phyloP scores from a whole-genome alignment of 2,888 invertebrate species.

The Nemotelus nigrinus region DNA sequence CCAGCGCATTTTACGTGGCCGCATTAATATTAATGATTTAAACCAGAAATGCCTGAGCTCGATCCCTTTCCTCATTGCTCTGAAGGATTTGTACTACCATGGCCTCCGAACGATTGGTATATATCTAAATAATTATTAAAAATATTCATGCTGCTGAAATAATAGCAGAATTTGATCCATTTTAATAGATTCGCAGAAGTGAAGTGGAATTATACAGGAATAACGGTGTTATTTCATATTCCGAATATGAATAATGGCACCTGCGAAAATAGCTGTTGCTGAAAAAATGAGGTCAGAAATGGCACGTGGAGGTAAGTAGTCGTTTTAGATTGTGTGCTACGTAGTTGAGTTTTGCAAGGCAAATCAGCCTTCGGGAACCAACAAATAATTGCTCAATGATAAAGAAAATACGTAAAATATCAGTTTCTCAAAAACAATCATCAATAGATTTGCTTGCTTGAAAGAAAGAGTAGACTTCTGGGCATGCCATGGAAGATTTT shows the following conservation, averaged over 20 bases:
- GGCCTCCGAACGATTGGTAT: not conserved
- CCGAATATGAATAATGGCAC: not conserved
- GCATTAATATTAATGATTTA: slow-evolving; percentile 34
- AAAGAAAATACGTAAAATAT: too few species aligned
- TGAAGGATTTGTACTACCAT: too few species aligned
- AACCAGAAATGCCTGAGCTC: slow-evolving; percentile 1
- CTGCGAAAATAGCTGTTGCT: slow-evolving; percentile 19
- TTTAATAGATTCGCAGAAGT: not conserved
- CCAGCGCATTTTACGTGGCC: slow-evolving; percentile 6
- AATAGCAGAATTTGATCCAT: slow-evolving; percentile 20
- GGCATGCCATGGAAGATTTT: too few species aligned
- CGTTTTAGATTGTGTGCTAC: too few species aligned
- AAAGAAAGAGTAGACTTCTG: too few species aligned
- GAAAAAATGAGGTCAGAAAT: not conserved
- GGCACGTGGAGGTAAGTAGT: not conserved
- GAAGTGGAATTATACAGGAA: not conserved
- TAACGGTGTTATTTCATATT: slow-evolving; percentile 14
- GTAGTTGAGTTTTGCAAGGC: too few species aligned
- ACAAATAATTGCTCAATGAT: too few species aligned
- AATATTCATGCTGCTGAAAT: slow-evolving; percentile 23
- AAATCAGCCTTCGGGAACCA: too few species aligned
- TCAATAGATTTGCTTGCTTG: too few species aligned
- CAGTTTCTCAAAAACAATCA: too few species aligned
- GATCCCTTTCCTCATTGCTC: not conserved
- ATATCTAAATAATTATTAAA: slow-evolving; percentile 32